Base-by-base conservation (phyloP, 2,888 invertebrate genomes). In the Stramonita haemastoma region DNA sequence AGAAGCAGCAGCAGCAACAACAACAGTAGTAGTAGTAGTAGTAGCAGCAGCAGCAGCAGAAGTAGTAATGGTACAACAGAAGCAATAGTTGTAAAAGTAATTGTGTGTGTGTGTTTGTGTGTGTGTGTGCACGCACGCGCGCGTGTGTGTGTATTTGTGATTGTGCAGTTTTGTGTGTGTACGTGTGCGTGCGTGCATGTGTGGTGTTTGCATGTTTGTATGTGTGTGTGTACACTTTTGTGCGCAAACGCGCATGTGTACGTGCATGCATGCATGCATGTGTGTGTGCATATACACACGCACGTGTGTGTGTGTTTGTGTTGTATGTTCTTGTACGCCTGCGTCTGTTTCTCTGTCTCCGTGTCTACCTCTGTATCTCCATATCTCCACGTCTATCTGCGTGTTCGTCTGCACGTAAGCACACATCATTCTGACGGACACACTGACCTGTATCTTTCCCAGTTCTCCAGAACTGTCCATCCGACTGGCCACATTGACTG, bases 401-500 rank as follows among this genome's bases (percentile, higher is more conserved):
- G 17, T 0, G 77, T 34, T 29, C 79, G 17, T 60, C 19, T 79
- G 79, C 79, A 17, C 17, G 77, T 2, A 1, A 17, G 77, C 2
- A 19, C 66, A 19, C 66, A 60, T 60, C 13, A 15, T 60, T 19
- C 11, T 19, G 19, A 34, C 73, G 22, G 36, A n/a, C 0, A 26
- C 17, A 57, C 89, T 86, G 89, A 99, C 98, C 97, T 99, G 99
- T 92, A 99, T 98, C 91, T 97, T 97, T 93, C 98, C 98, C 96
- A 98, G 97, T 79, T 97, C 97, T 0, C 99, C 99, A 0, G 98
- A 98, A 70, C 98, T 98, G 96, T 99, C 99, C 99, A 99, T 99
- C 73, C 99, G 97, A n/a, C 98, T 98, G 4, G 99, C 98, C 93
- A 99, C 98, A 96, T 99, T 99, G 0, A 99, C 99, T 0, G 99